Base-by-base conservation (phyloP, 1,140 invertebrate genomes). In the Sipha flava region DNA sequence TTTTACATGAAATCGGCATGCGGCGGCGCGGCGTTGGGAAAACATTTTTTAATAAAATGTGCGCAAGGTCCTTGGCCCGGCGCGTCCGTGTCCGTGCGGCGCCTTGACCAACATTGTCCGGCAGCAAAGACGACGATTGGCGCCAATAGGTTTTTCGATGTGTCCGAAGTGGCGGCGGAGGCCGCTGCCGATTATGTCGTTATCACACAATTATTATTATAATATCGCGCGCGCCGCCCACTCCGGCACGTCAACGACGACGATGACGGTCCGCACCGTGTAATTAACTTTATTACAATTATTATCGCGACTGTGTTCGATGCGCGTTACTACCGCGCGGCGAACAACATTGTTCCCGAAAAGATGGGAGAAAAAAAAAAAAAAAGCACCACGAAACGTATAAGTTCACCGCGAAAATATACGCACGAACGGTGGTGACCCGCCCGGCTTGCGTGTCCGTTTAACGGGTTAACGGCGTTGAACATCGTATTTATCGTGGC, bases 51-150 rank as follows among this genome's bases (percentile, higher is more conserved):
- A n/a, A n/a, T n/a, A n/a, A n/a, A 57, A 77, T 59, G 59, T 18
- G 29, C 34, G 3, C 73, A 77, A 77, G 73, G 73, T 77, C 49
- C 73, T 57, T 57, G 73, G 49, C 49, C 49, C 73, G 52, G 52
- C 49, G 52, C 73, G 73, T 77, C 73, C 49, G 29, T 59, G 73
- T 77, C 73, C 73, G 34, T 23, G 18, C 31, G 72, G 49, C 72
- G 73, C 73, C 73, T 77, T 77, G 73, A 77, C 73, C 73, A 77
- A 77, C 73, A 77, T 77, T 77, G 73, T 77, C 73, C 73, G 52
- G 73, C 73, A 77, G 52, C 49, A 40, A 73, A 21, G 47, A 73
- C 72, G 34, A 57, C 73, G 34, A 40, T 59, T 77, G 73, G 73
- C 73, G 73, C 73, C 73, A 77, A 37, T 77, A 77, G 10, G 29